Conservation (phyloP, 2,113 vertebrate genomes). For the Mellivora capensis region DNA sequence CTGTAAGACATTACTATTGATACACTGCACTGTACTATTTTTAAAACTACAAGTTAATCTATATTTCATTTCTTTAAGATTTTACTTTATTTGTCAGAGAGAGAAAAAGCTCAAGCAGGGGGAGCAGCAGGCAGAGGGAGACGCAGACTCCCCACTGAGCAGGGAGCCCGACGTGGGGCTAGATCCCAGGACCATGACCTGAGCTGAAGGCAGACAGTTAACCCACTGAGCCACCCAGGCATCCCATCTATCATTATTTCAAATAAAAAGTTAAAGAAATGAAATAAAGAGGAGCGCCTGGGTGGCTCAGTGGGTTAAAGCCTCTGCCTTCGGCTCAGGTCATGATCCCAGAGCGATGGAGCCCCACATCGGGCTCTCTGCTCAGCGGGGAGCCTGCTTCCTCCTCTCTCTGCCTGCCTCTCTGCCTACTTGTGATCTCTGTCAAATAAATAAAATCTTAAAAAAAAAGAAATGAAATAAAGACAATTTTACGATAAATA, state of each 20-base stretch:
- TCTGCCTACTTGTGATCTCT: neutral
- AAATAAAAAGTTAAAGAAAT: neutral
- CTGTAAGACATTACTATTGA: neutral
- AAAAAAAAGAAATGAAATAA: neutral
- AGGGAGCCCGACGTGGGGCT: neutral
- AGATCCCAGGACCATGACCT: neutral
- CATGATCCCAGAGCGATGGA: too few relatives aligned
- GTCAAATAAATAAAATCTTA: too few relatives aligned
- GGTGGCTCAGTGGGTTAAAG: too few relatives aligned
- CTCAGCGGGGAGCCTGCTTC: too few relatives aligned
- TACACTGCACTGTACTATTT: neutral
- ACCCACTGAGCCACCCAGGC: neutral
- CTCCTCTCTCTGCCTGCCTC: too few relatives aligned
- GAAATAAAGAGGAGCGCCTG: too few relatives aligned
- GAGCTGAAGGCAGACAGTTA: neutral
- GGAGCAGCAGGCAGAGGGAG: neutral
- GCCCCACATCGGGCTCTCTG: too few relatives aligned
- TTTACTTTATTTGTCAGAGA: neutral
- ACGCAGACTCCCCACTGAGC: neutral
- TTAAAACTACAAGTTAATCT: neutral
- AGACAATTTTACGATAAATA: neutral
- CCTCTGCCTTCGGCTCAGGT: too few relatives aligned
- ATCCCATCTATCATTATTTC: neutral
- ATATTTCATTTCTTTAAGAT: neutral
- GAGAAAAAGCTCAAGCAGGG: neutral